Evolutionary conservation across 1,140 invertebrate species (phyloP).

Genomic region (Drosophila lacteicornis): DNA sequence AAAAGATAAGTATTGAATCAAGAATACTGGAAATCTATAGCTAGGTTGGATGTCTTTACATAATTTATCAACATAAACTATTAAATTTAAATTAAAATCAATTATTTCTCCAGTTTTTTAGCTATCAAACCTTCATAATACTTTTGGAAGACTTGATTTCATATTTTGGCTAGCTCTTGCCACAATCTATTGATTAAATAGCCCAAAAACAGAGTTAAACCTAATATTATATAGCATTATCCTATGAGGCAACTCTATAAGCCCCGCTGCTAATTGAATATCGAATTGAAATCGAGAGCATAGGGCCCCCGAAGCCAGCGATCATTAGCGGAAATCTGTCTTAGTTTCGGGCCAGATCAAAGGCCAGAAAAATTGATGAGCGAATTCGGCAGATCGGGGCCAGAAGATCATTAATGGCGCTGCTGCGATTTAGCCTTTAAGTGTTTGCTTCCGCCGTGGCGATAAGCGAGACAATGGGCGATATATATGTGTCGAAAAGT

Average conservation of each 20-base stretch:
- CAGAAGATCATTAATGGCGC: constrained; percentile 46
- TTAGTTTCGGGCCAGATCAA: constrained; percentile 57
- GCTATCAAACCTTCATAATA: no score
- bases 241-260: not conserved
- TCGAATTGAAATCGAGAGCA: constrained; percentile 42
- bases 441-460: constrained; percentile 53
- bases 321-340: constrained; percentile 52
- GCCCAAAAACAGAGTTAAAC: no score
- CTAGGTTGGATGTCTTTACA: not conserved
- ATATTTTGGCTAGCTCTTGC: not conserved
- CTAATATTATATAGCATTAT: not conserved
- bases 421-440: constrained; percentile 39
- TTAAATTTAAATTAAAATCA: no score
- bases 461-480: constrained; percentile 15
- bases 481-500: constrained; percentile 40
- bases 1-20: not conserved
- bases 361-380: constrained; percentile 42
- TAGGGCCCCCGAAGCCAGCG: constrained; percentile 19
- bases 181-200: no score
- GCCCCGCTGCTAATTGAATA: constrained; percentile 14
- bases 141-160: no score
- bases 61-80: no score
- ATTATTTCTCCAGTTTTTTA: not conserved
- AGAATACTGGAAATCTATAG: no score
- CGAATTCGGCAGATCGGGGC: constrained; percentile 34